phyloP scores from a whole-genome alignment of 2,797 vertebrate genomes.

The Eupleurogrammus muticus region DNA sequence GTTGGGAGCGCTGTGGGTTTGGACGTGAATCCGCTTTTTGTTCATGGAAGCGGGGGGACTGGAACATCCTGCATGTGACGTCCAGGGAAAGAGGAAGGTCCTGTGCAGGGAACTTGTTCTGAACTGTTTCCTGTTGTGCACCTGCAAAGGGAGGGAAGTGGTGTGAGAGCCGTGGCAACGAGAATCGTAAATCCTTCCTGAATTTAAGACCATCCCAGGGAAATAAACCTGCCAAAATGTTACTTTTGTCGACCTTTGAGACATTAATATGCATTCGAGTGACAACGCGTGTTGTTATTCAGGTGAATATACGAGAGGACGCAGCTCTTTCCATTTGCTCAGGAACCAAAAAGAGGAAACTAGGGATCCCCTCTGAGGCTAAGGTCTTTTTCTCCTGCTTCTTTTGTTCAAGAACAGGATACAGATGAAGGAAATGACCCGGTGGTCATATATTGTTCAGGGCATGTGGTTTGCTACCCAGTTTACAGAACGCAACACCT shows the following conservation, averaged over 20 bases:
- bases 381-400: constrained; percentile 34
- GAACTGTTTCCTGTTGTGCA: constrained; percentile 65
- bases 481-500: constrained; percentile 34
- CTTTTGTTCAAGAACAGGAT: constrained; percentile 77
- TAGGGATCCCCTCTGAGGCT: constrained; percentile 48
- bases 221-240: constrained; percentile 2
- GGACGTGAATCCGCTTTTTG: constrained; percentile 43
- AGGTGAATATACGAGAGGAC: constrained; percentile 17
- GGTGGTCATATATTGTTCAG: constrained; percentile 65
- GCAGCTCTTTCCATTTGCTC: constrained; percentile 31
- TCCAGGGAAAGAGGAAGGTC: constrained; percentile 65
- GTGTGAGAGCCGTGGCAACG: constrained; percentile 15
- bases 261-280: background rate
- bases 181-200: background rate
- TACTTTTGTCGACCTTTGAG: background rate
- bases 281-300: constrained; percentile 3
- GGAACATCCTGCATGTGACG: constrained; percentile 22
- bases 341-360: constrained; percentile 70
- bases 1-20: constrained; percentile 21
- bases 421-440: constrained; percentile 76
- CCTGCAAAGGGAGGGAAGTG: constrained; percentile 62
- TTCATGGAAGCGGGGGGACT: constrained; percentile 41
- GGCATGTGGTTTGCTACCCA: constrained; percentile 48
- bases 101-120: constrained; percentile 26
- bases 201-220: background rate